Percentiles rank a stretch among this genome's conserved stretches.
These are phyloP conservation scores for Drosophila pseudotakahashii DNA, from an alignment of 2,888 invertebrate genomes.

Conservation along the genomic window DNA sequence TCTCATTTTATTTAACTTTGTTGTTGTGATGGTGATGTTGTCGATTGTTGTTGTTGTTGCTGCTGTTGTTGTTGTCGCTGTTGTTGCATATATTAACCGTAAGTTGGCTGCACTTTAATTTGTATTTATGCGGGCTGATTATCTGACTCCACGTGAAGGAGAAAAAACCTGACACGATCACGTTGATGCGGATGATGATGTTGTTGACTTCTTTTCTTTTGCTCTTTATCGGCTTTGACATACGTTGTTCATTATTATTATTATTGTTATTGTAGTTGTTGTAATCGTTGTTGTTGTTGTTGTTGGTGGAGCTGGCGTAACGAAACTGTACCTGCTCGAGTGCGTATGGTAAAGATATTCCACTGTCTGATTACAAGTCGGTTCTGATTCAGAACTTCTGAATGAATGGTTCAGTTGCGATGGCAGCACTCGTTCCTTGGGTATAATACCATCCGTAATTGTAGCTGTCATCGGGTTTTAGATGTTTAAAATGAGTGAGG, in stretches of 20 bases:
- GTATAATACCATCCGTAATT: conserved; percentile 14
- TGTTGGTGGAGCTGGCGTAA: conserved; percentile 23
- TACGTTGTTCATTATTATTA: conserved; percentile 39
- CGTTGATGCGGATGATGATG: conserved; percentile 46
- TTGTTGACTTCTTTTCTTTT: conserved; percentile 61
- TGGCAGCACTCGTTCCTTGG: not conserved
- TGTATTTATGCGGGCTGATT: conserved; percentile 77
- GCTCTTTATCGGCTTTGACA: conserved; percentile 59
- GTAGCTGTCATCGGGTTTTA: conserved; percentile 15
- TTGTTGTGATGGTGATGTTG: conserved; percentile 37
- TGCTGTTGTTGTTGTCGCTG: conserved; percentile 47
- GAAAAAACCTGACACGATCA: conserved; percentile 39
- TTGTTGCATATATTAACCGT: conserved; percentile 72
- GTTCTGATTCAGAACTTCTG: conserved; percentile 28
- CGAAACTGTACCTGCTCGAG: conserved; percentile 63
- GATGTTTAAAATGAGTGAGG: conserved; percentile 2
- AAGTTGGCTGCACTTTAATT: conserved; percentile 73
- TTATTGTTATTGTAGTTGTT: conserved; percentile 20
- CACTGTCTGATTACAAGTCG: conserved; percentile 6
- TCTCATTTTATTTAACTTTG: conserved; percentile 57
- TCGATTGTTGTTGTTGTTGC: conserved; percentile 48
- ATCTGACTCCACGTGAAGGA: conserved; percentile 48
- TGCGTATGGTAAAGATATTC: conserved; percentile 48
- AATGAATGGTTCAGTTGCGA: conserved; percentile 37
- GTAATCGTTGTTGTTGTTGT: conserved; percentile 9